Percentiles rank a stretch among this genome's conserved stretches.
Conservation (phyloP, 2,113 vertebrate genomes). For the Prietella phreatophila region DNA sequence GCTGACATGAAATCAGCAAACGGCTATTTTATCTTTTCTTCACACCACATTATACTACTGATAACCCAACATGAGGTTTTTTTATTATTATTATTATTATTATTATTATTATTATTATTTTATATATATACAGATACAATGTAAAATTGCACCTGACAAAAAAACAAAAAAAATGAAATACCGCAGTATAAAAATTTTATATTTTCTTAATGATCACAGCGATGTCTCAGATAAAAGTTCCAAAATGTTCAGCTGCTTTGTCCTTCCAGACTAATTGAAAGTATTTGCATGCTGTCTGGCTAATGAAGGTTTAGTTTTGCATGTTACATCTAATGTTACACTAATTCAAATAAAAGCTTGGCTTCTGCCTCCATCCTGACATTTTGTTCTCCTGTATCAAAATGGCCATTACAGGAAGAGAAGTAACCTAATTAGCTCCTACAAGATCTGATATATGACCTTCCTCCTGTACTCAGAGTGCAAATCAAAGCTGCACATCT, state of each 20-base stretch:
- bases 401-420: constrained; percentile 71
- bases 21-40: background rate
- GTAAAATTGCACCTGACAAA: background rate
- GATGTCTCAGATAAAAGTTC: background rate
- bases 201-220: background rate
- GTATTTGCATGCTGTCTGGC: constrained; percentile 54
- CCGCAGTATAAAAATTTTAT: background rate
- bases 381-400: constrained; percentile 74
- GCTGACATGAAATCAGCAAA: constrained; percentile 1
- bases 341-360: constrained; percentile 66
- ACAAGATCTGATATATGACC: constrained; percentile 72
- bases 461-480: constrained; percentile 74
- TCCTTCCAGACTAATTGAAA: constrained; percentile 76
- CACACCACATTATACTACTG: background rate
- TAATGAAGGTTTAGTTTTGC: constrained; percentile 54
- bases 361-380: constrained; percentile 69
- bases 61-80: background rate
- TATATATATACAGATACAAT: background rate
- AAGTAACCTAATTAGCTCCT: constrained; percentile 74
- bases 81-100: no score
- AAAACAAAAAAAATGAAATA: no score
- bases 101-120: no score
- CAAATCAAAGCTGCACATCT: constrained; percentile 66
- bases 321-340: constrained; percentile 51
- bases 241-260: background rate